Conservation (phyloP, 2,113 vertebrate genomes). For the Probosciger aterrimus region DNA sequence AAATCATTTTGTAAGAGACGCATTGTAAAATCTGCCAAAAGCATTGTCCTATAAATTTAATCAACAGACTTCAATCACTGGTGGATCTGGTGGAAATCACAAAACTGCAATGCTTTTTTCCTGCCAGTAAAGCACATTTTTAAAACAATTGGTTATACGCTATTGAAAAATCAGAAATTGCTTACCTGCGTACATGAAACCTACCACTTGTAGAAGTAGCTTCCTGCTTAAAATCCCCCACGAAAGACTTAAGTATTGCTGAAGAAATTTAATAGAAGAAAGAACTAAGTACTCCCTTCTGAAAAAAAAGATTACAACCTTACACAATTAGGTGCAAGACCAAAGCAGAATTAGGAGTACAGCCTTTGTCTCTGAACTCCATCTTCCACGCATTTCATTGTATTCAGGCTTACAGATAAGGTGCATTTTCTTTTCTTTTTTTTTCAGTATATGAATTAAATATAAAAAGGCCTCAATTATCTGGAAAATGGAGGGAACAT, state of each 20-base stretch:
- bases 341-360: background rate
- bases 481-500: background rate
- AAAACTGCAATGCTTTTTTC: background rate
- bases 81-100: background rate
- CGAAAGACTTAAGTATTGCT: background rate
- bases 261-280: background rate
- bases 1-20: background rate
- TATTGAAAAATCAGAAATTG: background rate
- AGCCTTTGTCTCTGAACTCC: background rate
- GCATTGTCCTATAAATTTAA: conserved; percentile 13
- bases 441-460: background rate
- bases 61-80: background rate
- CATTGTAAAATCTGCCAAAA: conserved; percentile 8
- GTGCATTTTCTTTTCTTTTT: background rate
- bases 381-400: background rate
- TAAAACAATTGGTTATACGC: background rate
- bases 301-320: background rate
- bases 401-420: background rate
- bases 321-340: background rate
- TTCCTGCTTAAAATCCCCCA: fast-evolving
- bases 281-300: background rate
- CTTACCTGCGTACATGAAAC: background rate
- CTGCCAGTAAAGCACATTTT: background rate
- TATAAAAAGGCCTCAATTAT: background rate
- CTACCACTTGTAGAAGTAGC: background rate